A percentile compares a stretch with the other conserved stretches of the same genome.
phyloP scores from a whole-genome alignment of 2,113 vertebrate genomes.

The Laterallus jamaicensis region DNA sequence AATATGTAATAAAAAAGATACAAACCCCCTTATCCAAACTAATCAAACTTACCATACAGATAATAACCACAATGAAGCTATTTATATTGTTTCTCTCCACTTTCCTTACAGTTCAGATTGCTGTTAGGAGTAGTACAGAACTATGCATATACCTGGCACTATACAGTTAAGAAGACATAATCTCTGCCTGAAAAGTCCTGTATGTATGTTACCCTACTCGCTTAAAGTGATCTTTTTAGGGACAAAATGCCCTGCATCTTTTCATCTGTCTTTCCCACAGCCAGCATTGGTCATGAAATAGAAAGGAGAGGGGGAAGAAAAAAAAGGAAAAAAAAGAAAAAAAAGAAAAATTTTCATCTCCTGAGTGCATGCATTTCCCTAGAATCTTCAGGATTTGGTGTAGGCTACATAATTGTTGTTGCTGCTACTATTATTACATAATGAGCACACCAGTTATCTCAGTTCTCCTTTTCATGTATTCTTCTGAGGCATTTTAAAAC shows the following conservation, averaged over 20 bases:
- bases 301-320: not conserved
- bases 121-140: not conserved
- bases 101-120: not conserved
- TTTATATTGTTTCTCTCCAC: not conserved
- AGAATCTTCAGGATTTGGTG: not conserved
- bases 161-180: not conserved
- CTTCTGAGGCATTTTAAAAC: not conserved
- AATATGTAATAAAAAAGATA: conserved; percentile 2
- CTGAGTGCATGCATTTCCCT: not conserved
- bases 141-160: not conserved
- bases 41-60: not conserved
- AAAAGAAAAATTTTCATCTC: not conserved
- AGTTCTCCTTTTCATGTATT: not conserved
- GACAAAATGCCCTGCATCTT: not conserved
- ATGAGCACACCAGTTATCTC: not conserved
- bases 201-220: not conserved
- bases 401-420: not conserved
- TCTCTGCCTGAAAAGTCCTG: not conserved
- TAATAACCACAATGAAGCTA: not conserved
- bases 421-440: not conserved
- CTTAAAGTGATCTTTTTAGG: not conserved
- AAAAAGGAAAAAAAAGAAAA: not conserved
- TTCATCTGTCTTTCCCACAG: not conserved
- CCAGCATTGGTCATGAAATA: not conserved
- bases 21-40: not conserved